A percentile compares a stretch with the other conserved stretches of the same genome.
Conservation (phyloP, 2,888 invertebrate genomes). For the Melieria omissa region DNA sequence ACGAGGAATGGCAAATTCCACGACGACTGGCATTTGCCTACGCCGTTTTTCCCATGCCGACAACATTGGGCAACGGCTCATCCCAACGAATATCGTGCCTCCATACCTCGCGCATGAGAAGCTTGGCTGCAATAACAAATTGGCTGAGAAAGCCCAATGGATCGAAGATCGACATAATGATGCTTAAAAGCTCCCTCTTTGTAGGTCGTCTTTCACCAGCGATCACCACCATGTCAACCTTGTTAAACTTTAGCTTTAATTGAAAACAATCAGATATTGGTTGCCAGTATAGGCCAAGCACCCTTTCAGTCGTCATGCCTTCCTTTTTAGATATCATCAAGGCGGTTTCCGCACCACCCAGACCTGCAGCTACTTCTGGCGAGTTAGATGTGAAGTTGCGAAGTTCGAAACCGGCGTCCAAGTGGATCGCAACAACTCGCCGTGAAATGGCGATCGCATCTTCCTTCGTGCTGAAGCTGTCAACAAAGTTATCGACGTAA, state of each 20-base stretch:
- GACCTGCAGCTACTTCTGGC: constrained; percentile 8
- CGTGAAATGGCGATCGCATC: too few species aligned
- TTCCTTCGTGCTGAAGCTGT: too few species aligned
- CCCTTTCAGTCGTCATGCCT: constrained; percentile 3
- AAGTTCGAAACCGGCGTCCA: too few species aligned
- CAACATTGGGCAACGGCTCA: constrained; percentile 26
- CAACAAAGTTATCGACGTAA: too few species aligned
- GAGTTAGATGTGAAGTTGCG: too few species aligned
- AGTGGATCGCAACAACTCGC: too few species aligned
- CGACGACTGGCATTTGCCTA: constrained; percentile 15
- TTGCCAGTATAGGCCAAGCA: constrained; percentile 25
- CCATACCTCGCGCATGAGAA: constrained; percentile 33
- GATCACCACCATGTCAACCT: not conserved
- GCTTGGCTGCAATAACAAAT: constrained; percentile 24
- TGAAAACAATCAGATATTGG: constrained; percentile 17
- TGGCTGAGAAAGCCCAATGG: constrained; percentile 29
- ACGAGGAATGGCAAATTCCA: too few species aligned
- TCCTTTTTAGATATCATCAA: constrained; percentile 4
- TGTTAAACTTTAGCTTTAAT: constrained; percentile 18
- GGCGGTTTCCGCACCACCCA: constrained; percentile 10
- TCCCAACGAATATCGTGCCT: constrained; percentile 19
- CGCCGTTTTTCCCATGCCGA: too few species aligned
- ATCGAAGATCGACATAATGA: constrained; percentile 32
- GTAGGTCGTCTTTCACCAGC: too few species aligned
- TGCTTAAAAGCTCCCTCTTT: too few species aligned